Conservation (phyloP, 2,888 invertebrate genomes). For the Erpobdella octoculata region DNA sequence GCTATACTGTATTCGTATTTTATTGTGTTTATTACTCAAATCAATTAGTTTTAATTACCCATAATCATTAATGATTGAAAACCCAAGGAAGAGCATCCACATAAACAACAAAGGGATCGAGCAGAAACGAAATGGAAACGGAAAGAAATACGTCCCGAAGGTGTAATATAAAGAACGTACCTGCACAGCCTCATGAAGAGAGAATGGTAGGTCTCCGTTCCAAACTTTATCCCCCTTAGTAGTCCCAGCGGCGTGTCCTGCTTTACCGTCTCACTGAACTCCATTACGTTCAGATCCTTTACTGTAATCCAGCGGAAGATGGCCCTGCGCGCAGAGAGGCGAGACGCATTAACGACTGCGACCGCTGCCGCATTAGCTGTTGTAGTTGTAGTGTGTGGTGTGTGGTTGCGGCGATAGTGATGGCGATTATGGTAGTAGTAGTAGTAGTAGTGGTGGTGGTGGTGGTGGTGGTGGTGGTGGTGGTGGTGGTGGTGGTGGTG, state of each 20-base stretch:
- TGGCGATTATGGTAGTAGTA: constrained; percentile 1
- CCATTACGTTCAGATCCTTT: constrained; percentile 52
- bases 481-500: background rate
- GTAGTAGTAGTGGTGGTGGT: background rate
- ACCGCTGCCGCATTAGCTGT: background rate
- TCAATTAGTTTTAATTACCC: no score
- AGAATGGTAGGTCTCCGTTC: constrained; percentile 53
- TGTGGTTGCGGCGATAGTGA: background rate
- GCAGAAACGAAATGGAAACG: background rate
- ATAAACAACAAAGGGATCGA: background rate
- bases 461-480: background rate
- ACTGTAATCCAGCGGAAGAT: constrained; percentile 53
- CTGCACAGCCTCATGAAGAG: constrained; percentile 53
- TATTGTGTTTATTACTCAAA: no score
- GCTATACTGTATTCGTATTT: no score
- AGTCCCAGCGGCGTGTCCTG: constrained; percentile 51
- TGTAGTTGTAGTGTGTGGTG: background rate
- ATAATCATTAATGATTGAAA: constrained; percentile 8
- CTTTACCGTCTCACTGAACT: constrained; percentile 56
- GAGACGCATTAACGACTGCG: no score
- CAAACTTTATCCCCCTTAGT: constrained; percentile 51
- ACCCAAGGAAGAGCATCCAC: background rate
- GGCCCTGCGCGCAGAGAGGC: constrained; percentile 44
- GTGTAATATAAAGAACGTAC: constrained; percentile 36
- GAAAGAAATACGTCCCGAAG: background rate